These are phyloP conservation scores for Fringilla coelebs DNA, from an alignment of 2,797 vertebrate species.

Conservation along the genomic window DNA sequence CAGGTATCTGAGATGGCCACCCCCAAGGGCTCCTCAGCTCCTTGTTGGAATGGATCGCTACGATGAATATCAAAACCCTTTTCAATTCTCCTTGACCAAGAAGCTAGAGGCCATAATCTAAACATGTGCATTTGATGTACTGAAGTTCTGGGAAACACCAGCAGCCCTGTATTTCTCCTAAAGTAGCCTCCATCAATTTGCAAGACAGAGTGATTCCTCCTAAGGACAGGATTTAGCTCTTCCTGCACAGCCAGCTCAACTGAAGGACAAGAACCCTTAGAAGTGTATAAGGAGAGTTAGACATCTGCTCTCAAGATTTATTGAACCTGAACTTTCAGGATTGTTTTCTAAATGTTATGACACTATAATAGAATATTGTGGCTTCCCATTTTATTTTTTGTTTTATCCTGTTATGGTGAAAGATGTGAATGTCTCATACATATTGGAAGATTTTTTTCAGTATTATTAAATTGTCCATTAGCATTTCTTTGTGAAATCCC, in stretches of 20 bases:
- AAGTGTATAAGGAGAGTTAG: fast-evolving
- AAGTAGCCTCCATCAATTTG: neutral
- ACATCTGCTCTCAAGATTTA: neutral
- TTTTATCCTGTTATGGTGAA: neutral
- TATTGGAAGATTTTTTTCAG: neutral
- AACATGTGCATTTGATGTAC: neutral
- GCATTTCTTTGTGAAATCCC: neutral
- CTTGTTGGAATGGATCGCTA: fast-evolving
- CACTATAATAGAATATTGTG: neutral
- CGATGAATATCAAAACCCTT: neutral
- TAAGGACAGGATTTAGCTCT: neutral
- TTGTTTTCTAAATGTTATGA: neutral
- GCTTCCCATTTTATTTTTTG: neutral
- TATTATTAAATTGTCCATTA: fast-evolving
- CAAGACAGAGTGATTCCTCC: neutral
- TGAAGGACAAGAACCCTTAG: neutral
- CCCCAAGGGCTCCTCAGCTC: neutral
- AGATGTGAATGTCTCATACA: neutral
- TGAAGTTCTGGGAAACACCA: neutral
- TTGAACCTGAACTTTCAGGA: neutral
- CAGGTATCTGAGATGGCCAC: neutral
- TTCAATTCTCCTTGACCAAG: neutral
- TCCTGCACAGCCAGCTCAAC: neutral
- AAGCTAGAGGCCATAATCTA: neutral
- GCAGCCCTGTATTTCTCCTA: neutral